Base-by-base conservation (phyloP, 92 coral and sea anemone species). In the Virgularia gustaviana region DNA sequence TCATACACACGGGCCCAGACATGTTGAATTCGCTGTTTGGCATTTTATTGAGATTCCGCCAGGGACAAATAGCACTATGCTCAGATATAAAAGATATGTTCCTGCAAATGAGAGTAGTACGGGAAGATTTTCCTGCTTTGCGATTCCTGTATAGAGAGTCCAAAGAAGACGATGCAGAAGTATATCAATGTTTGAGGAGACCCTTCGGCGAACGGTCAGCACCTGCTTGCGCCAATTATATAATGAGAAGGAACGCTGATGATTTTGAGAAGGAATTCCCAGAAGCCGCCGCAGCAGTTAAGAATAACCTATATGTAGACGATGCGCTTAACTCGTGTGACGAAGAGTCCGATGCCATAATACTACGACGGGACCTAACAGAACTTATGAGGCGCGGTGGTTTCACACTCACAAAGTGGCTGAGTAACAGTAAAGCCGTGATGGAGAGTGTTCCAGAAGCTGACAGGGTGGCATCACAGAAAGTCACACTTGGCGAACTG, bases 61-160 rank as follows among this genome's bases (percentile, higher is more conserved):
- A 84, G 66, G 81, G 82, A 77, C 71, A 19, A 25, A 54, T 79
- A 18, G 88, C 81, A 0, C 36, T 84, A 22, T 79, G 85, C n/a
- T 83, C 81, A 49, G 84, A 84, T 61, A 84, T 74, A 1, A 84
- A 83, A n/a, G 78, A 70, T 61, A 75, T 80, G 82, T 80, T 80
- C 72, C 55, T 78, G 13, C 88, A 80, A 49, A 70, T 84, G 80
- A 60, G 65, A 47, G 88, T 79, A 27, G 70, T 49, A 23, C 31
- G 13, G 37, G 88, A 41, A 52, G 88, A 72, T 43, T 72, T 80
- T 52, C 72, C 38, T 11, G 74, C 76, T 16, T 57, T 84, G 19
- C 79, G 78, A 32, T 83, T 79, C 57, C 76, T 85, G 34, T 85
- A 80, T 78, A 65, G 49, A 22, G 78, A 80, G 55, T 72, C 81